These are phyloP conservation scores for Merodon equestris DNA, from an alignment of 2,888 invertebrate species.

Conservation along the genomic window DNA sequence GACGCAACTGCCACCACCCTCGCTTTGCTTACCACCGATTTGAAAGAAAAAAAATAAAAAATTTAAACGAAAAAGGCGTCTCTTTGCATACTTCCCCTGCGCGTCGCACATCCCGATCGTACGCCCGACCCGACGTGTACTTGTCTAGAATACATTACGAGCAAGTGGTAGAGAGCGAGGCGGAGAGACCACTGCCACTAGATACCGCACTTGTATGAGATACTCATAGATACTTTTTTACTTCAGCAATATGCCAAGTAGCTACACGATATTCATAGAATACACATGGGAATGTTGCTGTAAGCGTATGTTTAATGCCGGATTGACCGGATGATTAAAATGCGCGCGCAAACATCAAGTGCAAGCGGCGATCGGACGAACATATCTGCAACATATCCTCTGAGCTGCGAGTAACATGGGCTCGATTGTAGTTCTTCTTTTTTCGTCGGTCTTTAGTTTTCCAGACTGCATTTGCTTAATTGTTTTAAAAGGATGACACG, in stretches of 20 bases:
- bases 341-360: constrained; percentile 54
- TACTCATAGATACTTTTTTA: too few relatives aligned
- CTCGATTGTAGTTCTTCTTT: constrained; percentile 17
- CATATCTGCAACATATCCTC: constrained; percentile 34
- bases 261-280: neutral
- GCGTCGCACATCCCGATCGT: constrained; percentile 10
- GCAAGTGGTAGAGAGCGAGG: constrained; percentile 8
- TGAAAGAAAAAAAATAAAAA: too few relatives aligned
- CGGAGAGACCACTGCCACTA: constrained; percentile 34
- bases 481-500: constrained; percentile 24
- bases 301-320: neutral
- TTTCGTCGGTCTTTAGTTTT: neutral
- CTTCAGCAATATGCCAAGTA: constrained; percentile 11
- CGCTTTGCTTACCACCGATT: constrained; percentile 22
- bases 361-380: constrained; percentile 15
- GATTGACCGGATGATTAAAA: constrained; percentile 63
- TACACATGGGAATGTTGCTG: neutral
- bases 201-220: too few relatives aligned
- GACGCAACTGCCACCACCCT: constrained; percentile 43
- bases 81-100: constrained; percentile 56
- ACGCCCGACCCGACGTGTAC: too few relatives aligned
- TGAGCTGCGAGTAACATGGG: constrained; percentile 26
- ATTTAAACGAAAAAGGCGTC: constrained; percentile 54
- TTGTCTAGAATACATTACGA: constrained; percentile 65
- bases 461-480: constrained; percentile 21